Base-by-base conservation (phyloP, 2,888 invertebrate species). In the Platycnemis pennipes region DNA sequence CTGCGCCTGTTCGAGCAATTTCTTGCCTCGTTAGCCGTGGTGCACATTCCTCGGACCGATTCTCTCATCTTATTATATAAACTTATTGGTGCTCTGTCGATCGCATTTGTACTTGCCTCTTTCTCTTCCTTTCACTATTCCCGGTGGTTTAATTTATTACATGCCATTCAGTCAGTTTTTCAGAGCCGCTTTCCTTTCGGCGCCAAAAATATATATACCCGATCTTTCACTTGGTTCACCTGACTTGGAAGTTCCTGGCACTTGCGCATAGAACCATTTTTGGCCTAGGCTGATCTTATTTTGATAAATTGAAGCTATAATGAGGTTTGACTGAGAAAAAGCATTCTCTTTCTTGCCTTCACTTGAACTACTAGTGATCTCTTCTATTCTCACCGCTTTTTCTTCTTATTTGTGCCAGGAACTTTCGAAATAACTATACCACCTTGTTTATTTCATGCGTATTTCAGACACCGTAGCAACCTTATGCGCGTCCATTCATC, bases 41-140 rank as follows among this genome's bases (percentile, higher is more conserved):
- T 31, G 11, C 37, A 37, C 37, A 77, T 77, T 77, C 77, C 37
- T 16, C 77, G 77, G 37, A 37, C 77, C 26, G 77, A 77, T 77
- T 37, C 16, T 37, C 37, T 77, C 77, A 37, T 77, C n/a, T 77
- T 37, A 77, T 37, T 77, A 77, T 31, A 77, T 77, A 37, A 37
- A 77, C 77, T 77, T 77, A 37, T 77, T 77, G 31, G 37, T 13
- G 16, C 77, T 31, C 16, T 77, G 77, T 37, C 77, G 77, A 77
- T 77, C 77, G 77, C 77, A 77, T 77, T 77, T 77, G 77, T 77
- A 77, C 77, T 77, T 77, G 77, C 37, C 77, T 77, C 77, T 37
- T 77, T 37, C 77, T 31, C 77, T 31, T 77, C 3, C 77, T 77
- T 77, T 77, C 77, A 77, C 77, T 77, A 37, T 77, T 11, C 37